These are phyloP conservation scores for Anoplius nigerrimus DNA, from an alignment of 2,888 invertebrate genomes.

Conservation along the genomic window DNA sequence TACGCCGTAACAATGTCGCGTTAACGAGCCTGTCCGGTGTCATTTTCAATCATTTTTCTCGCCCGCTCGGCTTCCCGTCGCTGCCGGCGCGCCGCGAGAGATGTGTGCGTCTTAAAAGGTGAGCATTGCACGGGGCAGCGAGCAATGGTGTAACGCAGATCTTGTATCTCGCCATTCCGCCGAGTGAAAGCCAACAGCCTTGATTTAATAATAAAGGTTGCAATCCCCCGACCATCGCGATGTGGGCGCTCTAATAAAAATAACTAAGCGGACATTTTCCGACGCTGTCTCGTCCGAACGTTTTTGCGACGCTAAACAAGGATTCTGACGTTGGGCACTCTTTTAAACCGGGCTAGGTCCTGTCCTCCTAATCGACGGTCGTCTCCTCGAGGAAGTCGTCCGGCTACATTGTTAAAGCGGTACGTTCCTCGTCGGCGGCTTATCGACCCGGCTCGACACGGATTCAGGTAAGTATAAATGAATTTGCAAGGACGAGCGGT, in stretches of 20 bases:
- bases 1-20: too few species aligned
- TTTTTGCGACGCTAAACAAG: background rate
- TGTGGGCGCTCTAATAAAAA: constrained; percentile 33
- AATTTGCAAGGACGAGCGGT: too few species aligned
- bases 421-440: too few species aligned
- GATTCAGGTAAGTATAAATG: too few species aligned
- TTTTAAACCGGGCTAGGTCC: constrained; percentile 17
- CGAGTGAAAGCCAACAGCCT: constrained; percentile 69
- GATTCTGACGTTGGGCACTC: constrained; percentile 20
- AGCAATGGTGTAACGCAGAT: constrained; percentile 42
- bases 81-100: background rate
- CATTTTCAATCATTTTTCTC: background rate
- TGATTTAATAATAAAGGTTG: constrained; percentile 71
- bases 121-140: constrained; percentile 32
- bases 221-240: constrained; percentile 45
- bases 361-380: too few species aligned
- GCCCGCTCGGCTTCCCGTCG: background rate
- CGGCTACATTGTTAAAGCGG: too few species aligned
- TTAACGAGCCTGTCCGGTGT: too few species aligned
- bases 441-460: too few species aligned
- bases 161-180: constrained; percentile 42
- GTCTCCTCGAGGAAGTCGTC: too few species aligned
- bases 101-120: constrained; percentile 30
- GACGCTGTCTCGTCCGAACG: background rate
- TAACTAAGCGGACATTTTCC: constrained; percentile 19